Percentiles rank a stretch among this genome's conserved stretches.
Conservation (phyloP, 2,113 vertebrate species). For the Scomber scombrus region DNA sequence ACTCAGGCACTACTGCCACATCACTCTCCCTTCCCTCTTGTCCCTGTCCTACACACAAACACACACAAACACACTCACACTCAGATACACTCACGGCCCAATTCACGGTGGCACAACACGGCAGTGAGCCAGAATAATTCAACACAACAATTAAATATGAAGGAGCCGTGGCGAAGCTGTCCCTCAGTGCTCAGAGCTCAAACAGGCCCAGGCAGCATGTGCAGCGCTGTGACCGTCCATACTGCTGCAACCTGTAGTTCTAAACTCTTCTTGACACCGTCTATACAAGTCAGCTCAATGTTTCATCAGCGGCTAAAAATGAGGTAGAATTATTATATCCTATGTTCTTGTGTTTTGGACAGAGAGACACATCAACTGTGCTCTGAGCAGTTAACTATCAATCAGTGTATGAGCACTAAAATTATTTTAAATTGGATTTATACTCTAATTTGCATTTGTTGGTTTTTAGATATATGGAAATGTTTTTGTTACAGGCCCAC, state of each 20-base stretch:
- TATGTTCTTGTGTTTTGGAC: slow-evolving; percentile 1
- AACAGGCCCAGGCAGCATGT: slow-evolving; percentile 57
- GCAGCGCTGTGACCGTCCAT: slow-evolving; percentile 31
- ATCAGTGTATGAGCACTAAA: background rate
- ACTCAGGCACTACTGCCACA: slow-evolving; percentile 56
- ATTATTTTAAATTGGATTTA: background rate
- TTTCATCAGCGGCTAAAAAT: slow-evolving; percentile 17
- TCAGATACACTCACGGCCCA: slow-evolving; percentile 60
- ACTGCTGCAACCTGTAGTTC: slow-evolving; percentile 65
- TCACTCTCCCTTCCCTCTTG: slow-evolving; percentile 40
- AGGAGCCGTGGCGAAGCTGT: slow-evolving; percentile 64
- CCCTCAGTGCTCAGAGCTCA: slow-evolving; percentile 58
- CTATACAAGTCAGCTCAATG: slow-evolving; percentile 32
- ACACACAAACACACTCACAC: slow-evolving; percentile 40
- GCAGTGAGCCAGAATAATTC: slow-evolving; percentile 80
- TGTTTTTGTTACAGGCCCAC: no score
- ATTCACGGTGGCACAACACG: slow-evolving; percentile 78
- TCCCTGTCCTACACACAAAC: slow-evolving; percentile 43
- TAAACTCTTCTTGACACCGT: slow-evolving; percentile 66
- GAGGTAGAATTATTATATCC: background rate
- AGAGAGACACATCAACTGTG: background rate
- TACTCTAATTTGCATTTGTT: background rate
- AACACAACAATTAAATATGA: slow-evolving; percentile 82
- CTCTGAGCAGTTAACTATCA: no score
- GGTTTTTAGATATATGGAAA: no score